Evolutionary conservation across 2,113 vertebrate species (phyloP).

Genomic region (Vombatus ursinus): DNA sequence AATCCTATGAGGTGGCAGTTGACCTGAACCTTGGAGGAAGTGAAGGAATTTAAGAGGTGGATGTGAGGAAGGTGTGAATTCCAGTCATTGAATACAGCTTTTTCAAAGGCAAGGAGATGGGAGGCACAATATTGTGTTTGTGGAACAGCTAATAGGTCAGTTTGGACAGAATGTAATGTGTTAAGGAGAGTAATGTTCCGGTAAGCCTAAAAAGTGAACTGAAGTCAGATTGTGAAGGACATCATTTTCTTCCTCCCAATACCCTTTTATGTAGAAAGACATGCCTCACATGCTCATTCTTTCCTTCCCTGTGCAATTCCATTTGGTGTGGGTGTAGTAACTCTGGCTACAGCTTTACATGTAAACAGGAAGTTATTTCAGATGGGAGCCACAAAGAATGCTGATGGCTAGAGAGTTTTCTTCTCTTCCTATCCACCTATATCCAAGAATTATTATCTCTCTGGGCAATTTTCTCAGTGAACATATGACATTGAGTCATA

Average conservation of each 20-base stretch:
- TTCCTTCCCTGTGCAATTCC: not conserved
- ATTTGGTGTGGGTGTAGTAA: not conserved
- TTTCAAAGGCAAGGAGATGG: not conserved
- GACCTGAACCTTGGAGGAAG: not conserved
- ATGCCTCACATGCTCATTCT: not conserved
- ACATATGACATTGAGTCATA: not conserved
- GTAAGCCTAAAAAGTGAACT: not conserved
- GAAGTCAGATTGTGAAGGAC: not conserved
- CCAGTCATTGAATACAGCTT: not conserved
- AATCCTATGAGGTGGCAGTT: not conserved
- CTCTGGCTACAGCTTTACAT: not conserved
- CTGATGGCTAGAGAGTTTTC: not conserved
- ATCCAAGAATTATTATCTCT: not conserved
- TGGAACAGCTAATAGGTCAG: not conserved
- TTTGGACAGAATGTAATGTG: not conserved
- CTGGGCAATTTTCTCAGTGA: not conserved
- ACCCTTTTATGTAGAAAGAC: not conserved
- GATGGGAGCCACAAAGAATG: not conserved
- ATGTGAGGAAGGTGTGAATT: not conserved
- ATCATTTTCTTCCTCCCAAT: not conserved
- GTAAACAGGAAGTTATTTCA: not conserved
- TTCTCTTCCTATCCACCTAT: not conserved
- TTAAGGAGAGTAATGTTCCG: not conserved
- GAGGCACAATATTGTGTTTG: not conserved
- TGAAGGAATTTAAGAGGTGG: not conserved